Evolutionary conservation across 2,888 invertebrate species (phyloP), one percentile per base, ranked within the genome.

Genomic region (Petrolisthes cinctipes): DNA sequence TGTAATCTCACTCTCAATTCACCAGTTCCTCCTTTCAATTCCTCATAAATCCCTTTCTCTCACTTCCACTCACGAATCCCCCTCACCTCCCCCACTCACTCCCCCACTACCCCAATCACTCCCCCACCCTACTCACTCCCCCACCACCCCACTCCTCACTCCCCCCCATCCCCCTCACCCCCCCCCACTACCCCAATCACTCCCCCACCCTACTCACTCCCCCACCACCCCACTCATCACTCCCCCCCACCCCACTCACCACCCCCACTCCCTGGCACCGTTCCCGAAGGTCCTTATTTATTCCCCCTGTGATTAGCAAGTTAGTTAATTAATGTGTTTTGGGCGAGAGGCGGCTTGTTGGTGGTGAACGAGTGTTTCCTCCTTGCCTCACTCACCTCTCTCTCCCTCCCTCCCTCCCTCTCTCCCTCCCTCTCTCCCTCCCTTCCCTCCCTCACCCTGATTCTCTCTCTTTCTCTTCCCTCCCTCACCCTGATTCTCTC

Each of bases 281-380:
- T 17, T 61, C 61, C 11, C 17, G 61, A 17, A 11, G 53, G 66
- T 68, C 75, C 86, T 86, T 86, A 86, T 86, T 86, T 86, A 86
- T 86, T 86, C 83, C 83, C 71, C 68, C 56, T 86, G 82, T 86
- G 86, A 86, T 86, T 86, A 86, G 86, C 86, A 86, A 86, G 79
- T 86, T 86, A 79, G 86, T 86, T 86, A 86, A 86, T 86, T 86
- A 86, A 86, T 86, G 86, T 86, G 86, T 86, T 86, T 86, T 86
- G 86, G 83, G 86, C 86, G 75, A 54, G 66, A 73, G 76, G 86
- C 86, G 76, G 76, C 83, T 37, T 37, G 37, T 37, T 20, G 20
- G 17, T 71, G 37, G 37, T 37, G 37, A 37, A 37, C 37, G 37
- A 37, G 37, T 37, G 2, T 37, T 37, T 37, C 37, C 37, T 37